Conservation (phyloP, 1,140 invertebrate genomes). For the Harpegnathos saltator region DNA sequence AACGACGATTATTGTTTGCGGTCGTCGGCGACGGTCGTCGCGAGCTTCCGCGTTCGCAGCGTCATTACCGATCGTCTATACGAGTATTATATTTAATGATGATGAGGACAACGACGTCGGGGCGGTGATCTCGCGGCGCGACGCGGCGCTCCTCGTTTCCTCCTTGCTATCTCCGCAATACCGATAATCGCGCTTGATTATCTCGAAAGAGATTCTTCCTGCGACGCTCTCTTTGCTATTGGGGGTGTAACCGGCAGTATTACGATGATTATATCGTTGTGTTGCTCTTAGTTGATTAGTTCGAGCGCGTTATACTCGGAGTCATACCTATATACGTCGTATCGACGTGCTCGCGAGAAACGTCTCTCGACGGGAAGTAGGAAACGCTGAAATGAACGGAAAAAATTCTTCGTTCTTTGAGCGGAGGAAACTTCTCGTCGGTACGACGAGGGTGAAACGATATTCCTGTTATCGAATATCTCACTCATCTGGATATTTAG, state of each 20-base stretch:
- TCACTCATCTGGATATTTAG: no score
- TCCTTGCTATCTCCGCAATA: constrained; percentile 59
- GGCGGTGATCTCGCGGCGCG: constrained; percentile 76
- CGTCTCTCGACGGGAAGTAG: background rate
- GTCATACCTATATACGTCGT: no score
- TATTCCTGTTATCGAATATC: no score
- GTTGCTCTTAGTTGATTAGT: background rate
- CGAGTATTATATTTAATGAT: constrained; percentile 71
- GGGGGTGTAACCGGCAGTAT: background rate
- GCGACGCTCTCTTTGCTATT: constrained; percentile 35
- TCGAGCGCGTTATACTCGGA: background rate
- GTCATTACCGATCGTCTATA: constrained; percentile 64
- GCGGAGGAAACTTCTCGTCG: no score
- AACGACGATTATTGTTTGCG: constrained; percentile 80
- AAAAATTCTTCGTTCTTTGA: no score
- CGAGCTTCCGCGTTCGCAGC: constrained; percentile 75
- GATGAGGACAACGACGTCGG: constrained; percentile 56
- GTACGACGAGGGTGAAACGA: no score
- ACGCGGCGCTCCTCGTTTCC: constrained; percentile 75
- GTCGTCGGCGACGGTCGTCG: constrained; percentile 63
- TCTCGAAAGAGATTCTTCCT: constrained; percentile 49
- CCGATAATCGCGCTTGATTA: constrained; percentile 45
- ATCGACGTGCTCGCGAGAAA: background rate
- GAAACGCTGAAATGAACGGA: background rate
- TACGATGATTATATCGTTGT: background rate